A percentile compares a stretch with the other conserved stretches of the same genome.
phyloP scores from a whole-genome alignment of 2,797 vertebrate species.

The Sebastes jordani region DNA sequence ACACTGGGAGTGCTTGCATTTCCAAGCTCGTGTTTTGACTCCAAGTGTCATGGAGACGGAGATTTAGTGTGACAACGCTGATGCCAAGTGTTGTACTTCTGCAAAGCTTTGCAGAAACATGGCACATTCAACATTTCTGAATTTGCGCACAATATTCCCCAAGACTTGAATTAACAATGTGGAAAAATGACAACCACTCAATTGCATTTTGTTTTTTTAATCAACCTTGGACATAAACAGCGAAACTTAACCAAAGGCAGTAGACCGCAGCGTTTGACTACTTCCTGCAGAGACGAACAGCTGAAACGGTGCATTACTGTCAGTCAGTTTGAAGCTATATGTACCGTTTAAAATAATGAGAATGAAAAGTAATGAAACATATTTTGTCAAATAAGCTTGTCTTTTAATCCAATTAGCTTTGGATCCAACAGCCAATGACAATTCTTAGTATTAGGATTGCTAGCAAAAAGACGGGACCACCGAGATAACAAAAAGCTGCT shows the following conservation, averaged over 20 bases:
- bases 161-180: constrained; percentile 33
- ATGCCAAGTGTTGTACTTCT: constrained; percentile 66
- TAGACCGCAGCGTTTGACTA: constrained; percentile 4
- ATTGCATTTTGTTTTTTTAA: constrained; percentile 8
- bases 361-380: constrained; percentile 45
- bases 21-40: constrained; percentile 71
- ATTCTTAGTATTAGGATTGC: constrained; percentile 29
- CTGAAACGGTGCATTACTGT: constrained; percentile 43
- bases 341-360: constrained; percentile 39
- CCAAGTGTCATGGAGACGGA: constrained; percentile 70
- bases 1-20: constrained; percentile 50
- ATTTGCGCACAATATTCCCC: constrained; percentile 30
- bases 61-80: constrained; percentile 75
- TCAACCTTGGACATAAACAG: constrained; percentile 29
- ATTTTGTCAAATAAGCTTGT: constrained; percentile 45
- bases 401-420: constrained; percentile 60
- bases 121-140: constrained; percentile 57
- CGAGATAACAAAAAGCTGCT: neutral
- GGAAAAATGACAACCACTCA: constrained; percentile 11
- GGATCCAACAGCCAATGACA: constrained; percentile 46
- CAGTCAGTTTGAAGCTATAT: constrained; percentile 49
- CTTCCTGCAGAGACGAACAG: constrained; percentile 42
- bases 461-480: constrained; percentile 10
- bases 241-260: constrained; percentile 18
- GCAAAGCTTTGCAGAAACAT: constrained; percentile 68